Base-by-base conservation (phyloP, 64 coral and sea anemone genomes). In the Montipora cactus region DNA sequence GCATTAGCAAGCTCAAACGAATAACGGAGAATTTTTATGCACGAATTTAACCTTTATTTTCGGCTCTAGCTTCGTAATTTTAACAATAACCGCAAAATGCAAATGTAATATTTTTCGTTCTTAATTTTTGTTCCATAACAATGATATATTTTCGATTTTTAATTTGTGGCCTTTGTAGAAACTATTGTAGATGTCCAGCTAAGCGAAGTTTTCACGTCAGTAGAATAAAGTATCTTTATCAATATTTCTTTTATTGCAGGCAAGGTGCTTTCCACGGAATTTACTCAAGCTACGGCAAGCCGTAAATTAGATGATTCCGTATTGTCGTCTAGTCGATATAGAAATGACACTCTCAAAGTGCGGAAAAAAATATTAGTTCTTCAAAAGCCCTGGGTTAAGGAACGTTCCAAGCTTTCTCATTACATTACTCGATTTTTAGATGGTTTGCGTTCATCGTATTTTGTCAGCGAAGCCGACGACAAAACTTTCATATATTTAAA, bases 351-450 rank as follows among this genome's bases (percentile, higher is more conserved):
- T 4, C 51, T 89, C 20, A 91, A 89, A 89, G 96, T 95, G 49
- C 93, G 89, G 85, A 98, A 82, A 47, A 87, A 88, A 89, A 72
- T 98, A 3, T 87, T 98, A 22, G 53, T 98, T 8, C 89, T 98
- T 49, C 84, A 91, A 8, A 93, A 87, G 52, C 76, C 87, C 59
- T 90, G 89, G 53, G 58, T 79, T 7, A 98, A 95, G 61, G 93
- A 98, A 49, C 96, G 90, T 18, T 94, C 94, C 1, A 99, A 99
- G 76, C 84, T 99, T 19, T 78, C 95, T 25, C 95, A 99, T 46
- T 93, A 84, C 25, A 59, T 99, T 2, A 89, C 94, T 11, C 88
- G 93, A 64, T 90, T 95, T 46, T 37, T 99, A 3, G 98, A 99
- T 10, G 95, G 98, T 49, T 88, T 94, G 59, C 92, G 98, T 1